Evolutionary conservation across 2,113 vertebrate genomes (phyloP), one percentile per base, ranked within the genome.

Genomic region (Melanerpes formicivorus): DNA sequence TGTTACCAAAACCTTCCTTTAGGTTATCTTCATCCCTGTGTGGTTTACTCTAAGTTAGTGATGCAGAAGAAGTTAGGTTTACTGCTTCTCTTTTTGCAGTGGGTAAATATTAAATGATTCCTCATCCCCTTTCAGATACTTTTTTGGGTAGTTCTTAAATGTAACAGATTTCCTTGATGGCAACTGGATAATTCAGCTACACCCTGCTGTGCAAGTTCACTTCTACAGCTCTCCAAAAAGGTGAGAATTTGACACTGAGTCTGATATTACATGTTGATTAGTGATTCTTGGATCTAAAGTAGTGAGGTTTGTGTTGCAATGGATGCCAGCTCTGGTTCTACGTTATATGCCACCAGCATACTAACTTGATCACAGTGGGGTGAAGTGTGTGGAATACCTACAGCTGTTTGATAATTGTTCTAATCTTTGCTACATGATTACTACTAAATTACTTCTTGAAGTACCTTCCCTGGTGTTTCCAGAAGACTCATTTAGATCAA

Each of bases 371-470:
- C 40, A 27, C 54, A 56, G n/a, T 2, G 2, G 80, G 90, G 22
- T 79, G 2, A 59, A 73, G 42, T 56, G 69, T 72, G 72, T 55
- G 71, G 18, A 74, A 87, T n/a, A 69, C 13, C 8, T 78, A 87
- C 44, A 87, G 29, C 84, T 89, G 42, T 46, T 76, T 60, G 72
- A 55, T 81, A 90, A 84, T 91, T 84, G 76, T 81, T 88, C 73
- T 84, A 26, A 75, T 88, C n/a, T 81, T 84, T 82, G 29, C 74
- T 75, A 42, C 63, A 15, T 79, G 56, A 79, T 80, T 40, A 78
- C 70, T 93, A 9, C 40, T 60, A 34, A 84, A 88, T 84, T 94
- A 50, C 66, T 87, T 86, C 96, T 83, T 92, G 55, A 75, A 92
- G 71, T 87, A 84, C 52, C 71, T 94, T 92, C 66, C 63, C 66